phyloP scores from a whole-genome alignment of 2,797 vertebrate genomes.

The Xerus rutilus region DNA sequence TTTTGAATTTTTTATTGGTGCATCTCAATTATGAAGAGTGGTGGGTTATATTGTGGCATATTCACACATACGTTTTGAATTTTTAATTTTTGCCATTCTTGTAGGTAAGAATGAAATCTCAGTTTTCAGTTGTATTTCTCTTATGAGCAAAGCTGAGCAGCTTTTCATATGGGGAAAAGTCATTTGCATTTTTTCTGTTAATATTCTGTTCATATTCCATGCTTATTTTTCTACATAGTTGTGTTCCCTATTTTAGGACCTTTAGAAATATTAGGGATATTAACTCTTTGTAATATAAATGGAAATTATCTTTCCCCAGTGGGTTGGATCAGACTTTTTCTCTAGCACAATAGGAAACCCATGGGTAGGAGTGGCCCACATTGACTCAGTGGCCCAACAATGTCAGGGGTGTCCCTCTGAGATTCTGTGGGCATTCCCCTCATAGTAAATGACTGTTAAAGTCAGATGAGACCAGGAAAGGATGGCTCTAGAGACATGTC shows the following conservation, averaged over 20 bases:
- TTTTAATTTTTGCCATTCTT: neutral
- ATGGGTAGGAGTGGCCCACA: too few relatives aligned
- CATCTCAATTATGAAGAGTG: too few relatives aligned
- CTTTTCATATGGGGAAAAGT: neutral
- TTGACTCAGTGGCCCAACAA: neutral
- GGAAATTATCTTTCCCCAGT: neutral
- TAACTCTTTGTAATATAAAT: neutral
- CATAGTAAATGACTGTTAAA: neutral
- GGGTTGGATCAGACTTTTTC: neutral
- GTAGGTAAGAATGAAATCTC: neutral
- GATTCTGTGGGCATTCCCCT: neutral
- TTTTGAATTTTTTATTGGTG: neutral
- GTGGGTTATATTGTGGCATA: too few relatives aligned
- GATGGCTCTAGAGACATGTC: neutral
- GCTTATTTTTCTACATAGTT: neutral
- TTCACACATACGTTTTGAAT: neutral
- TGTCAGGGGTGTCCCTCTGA: neutral
- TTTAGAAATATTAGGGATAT: neutral
- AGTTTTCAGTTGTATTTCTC: neutral
- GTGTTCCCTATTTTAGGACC: neutral
- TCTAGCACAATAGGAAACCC: neutral
- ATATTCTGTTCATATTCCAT: neutral
- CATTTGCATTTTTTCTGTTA: conserved; percentile 9
- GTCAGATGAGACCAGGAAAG: neutral
- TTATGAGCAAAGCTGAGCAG: neutral